Evolutionary conservation across 1,140 invertebrate species (phyloP), one percentile per base, ranked within the genome.

Genomic region (Bradysia coprophila): DNA sequence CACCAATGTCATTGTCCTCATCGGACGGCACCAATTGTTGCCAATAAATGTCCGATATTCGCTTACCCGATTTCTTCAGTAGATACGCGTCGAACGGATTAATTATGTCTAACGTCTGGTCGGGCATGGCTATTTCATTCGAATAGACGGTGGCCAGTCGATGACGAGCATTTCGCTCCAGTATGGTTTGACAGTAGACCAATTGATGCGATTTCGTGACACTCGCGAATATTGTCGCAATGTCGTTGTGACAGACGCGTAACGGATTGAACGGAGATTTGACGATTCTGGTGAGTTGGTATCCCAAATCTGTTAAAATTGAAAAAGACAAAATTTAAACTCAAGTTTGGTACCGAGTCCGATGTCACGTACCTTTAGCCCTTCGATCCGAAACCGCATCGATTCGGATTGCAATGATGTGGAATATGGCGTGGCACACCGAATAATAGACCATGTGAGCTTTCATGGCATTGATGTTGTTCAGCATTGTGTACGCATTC

Each of bases 341-440:
- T n/a, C n/a, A n/a, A n/a, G n/a, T n/a, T n/a, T n/a, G n/a, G n/a
- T n/a, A n/a, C n/a, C n/a, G n/a, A n/a, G n/a, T n/a, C n/a, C n/a
- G n/a, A n/a, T n/a, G n/a, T n/a, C n/a, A n/a, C n/a, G n/a, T n/a
- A n/a, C n/a, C n/a, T n/a, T n/a, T n/a, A n/a, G n/a, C n/a, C n/a
- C n/a, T n/a, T n/a, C n/a, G n/a, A n/a, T n/a, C n/a, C n/a, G n/a
- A n/a, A n/a, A n/a, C n/a, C n/a, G n/a, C n/a, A n/a, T n/a, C n/a
- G n/a, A n/a, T 78, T 47, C 85, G 77, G 58, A 92, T 93, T 1
- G 81, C 76, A 43, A 95, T 76, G 3, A 92, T 65, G 62, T 94
- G 92, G 58, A 96, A 94, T 22, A 93, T 64, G 0, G 81, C 75
- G 63, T 95, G 89, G 53, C 88, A 92, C 10, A 91, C 74, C 13